Evolutionary conservation across 2,888 invertebrate species (phyloP).

Genomic region (Sarcophaga subvicina): DNA sequence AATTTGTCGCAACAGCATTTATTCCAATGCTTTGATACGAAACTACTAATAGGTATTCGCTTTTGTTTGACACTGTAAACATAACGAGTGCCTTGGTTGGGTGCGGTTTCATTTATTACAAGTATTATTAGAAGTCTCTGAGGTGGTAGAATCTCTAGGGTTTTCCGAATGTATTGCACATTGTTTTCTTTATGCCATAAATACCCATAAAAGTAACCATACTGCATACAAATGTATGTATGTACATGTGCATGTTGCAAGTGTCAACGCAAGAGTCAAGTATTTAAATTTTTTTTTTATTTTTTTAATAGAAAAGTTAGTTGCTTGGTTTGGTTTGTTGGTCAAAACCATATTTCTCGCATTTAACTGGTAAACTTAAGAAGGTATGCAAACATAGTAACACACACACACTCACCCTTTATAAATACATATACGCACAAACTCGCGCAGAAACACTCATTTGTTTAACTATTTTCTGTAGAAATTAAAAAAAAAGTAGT

Average conservation of each 20-base stretch:
- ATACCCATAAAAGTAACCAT: background rate
- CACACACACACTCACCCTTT: background rate
- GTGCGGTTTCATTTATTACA: conserved; percentile 58
- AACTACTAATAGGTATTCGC: background rate
- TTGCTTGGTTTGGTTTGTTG: background rate
- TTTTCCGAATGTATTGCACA: background rate
- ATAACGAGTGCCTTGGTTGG: conserved; percentile 50
- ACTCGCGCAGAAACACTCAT: background rate
- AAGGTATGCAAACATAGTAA: background rate
- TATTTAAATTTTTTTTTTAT: background rate
- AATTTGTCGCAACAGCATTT: no score
- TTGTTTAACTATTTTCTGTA: no score
- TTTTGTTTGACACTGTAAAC: background rate
- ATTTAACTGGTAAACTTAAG: background rate
- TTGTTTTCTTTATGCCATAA: background rate
- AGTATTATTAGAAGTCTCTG: conserved; percentile 5
- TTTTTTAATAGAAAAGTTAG: conserved; percentile 10
- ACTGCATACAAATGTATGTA: no score
- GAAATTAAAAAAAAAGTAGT: background rate
- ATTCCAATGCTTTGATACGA: background rate
- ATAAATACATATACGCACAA: background rate
- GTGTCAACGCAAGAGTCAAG: background rate
- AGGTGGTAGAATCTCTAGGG: conserved; percentile 27
- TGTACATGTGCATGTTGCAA: no score
- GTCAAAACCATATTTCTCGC: conserved; percentile 19